A percentile compares a stretch with the other conserved stretches of the same genome.
Conservation (phyloP, 2,113 vertebrate genomes). For the Polypterus bichir region DNA sequence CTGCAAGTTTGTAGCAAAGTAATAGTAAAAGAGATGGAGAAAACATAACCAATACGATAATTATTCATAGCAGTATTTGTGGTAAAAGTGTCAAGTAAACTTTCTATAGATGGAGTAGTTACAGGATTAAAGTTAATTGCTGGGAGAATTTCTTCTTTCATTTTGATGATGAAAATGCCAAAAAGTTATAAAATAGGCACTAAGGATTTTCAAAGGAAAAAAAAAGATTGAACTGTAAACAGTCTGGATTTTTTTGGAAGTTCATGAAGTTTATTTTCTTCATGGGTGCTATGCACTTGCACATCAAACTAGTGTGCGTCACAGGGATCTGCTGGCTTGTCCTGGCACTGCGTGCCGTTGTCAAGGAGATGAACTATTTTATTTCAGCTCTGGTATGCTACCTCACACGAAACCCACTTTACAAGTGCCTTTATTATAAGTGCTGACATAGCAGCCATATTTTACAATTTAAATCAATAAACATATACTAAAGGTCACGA, state of each 20-base stretch:
- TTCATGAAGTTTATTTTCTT: not conserved
- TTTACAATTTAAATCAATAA: constrained; percentile 30
- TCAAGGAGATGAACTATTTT: constrained; percentile 18
- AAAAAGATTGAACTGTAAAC: too few relatives aligned
- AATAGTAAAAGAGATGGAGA: too few relatives aligned
- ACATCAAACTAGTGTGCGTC: constrained; percentile 19
- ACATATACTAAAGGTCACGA: not conserved
- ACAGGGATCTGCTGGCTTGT: constrained; percentile 17
- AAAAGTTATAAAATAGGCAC: too few relatives aligned
- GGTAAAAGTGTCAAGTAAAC: too few relatives aligned
- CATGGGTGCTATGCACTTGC: not conserved
- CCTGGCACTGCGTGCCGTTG: constrained; percentile 21
- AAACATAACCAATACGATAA: too few relatives aligned
- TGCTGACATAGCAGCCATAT: constrained; percentile 21
- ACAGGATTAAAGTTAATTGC: too few relatives aligned
- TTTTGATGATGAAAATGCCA: too few relatives aligned
- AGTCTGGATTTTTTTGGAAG: not conserved
- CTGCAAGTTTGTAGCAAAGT: too few relatives aligned
- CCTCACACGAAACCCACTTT: constrained; percentile 23
- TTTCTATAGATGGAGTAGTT: too few relatives aligned
- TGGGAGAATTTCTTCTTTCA: too few relatives aligned
- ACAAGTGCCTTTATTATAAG: constrained; percentile 23
- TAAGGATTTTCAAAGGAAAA: too few relatives aligned
- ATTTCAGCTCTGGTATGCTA: constrained; percentile 14
- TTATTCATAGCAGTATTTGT: too few relatives aligned